A percentile compares a stretch with the other conserved stretches of the same genome.
phyloP scores from a whole-genome alignment of 35 echinoderm and acorn worm genomes.

The Amphiura filiformis region DNA sequence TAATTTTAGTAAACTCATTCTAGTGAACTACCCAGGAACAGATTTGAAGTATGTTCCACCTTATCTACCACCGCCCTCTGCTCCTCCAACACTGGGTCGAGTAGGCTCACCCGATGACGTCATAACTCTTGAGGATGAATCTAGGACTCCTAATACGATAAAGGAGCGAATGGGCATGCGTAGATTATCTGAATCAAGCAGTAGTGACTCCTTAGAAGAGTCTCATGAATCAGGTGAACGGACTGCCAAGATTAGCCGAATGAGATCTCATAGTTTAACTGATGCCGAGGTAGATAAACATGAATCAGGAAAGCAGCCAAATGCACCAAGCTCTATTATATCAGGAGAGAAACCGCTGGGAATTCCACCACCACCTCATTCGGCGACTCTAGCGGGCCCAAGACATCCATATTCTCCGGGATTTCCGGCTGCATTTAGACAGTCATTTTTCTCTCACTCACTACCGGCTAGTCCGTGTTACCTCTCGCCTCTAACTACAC shows the following conservation, averaged over 20 bases:
- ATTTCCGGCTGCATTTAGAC: not conserved
- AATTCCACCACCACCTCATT: slow-evolving; percentile 9
- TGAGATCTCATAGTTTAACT: slow-evolving; percentile 79
- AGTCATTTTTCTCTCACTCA: slow-evolving; percentile 82
- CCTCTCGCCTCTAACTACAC: slow-evolving; percentile 82
- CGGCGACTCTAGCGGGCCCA: not conserved
- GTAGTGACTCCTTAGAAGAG: slow-evolving; percentile 41
- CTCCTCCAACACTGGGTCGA: slow-evolving; percentile 38
- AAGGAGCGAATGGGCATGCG: slow-evolving; percentile 45
- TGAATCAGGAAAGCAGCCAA: not conserved
- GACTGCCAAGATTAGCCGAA: slow-evolving; percentile 47
- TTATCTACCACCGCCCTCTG: slow-evolving; percentile 35
- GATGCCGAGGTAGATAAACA: slow-evolving; percentile 51
- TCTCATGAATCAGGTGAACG: slow-evolving; percentile 74
- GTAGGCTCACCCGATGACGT: slow-evolving; percentile 33
- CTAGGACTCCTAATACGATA: slow-evolving; percentile 40
- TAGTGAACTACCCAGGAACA: slow-evolving; percentile 91
- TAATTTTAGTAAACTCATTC: slow-evolving; percentile 96
- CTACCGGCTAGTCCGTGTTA: slow-evolving; percentile 90
- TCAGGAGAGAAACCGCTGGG: slow-evolving; percentile 28
- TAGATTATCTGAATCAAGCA: slow-evolving; percentile 62
- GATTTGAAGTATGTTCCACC: slow-evolving; percentile 86
- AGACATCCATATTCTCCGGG: slow-evolving; percentile 4
- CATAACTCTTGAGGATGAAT: slow-evolving; percentile 46
- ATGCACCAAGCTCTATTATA: slow-evolving; percentile 19